Base-by-base conservation (phyloP, 2,797 vertebrate species). In the Oophaga sylvatica region DNA sequence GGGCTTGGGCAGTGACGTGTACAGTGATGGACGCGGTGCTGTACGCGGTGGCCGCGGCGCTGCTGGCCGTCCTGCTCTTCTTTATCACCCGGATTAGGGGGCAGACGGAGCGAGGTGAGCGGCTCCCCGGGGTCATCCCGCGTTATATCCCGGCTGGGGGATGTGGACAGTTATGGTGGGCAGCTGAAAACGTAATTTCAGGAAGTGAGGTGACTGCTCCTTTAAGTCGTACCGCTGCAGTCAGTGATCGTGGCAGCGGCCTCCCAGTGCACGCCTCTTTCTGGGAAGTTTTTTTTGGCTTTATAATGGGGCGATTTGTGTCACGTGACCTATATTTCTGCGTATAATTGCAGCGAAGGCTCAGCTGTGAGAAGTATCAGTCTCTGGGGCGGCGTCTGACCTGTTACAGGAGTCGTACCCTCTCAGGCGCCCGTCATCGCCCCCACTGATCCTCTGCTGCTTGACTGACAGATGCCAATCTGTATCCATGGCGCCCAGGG, bases 61-160 rank as follows among this genome's bases (percentile, higher is more conserved):
- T 95, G n/a, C 93, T 96, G 26, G 1, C 92, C 0, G 87, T 95
- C 0, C 90, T 96, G 2, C 93, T 96, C 0, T 5, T 92, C 29
- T 94, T 96, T 19, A 93, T 93, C 0, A 12, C 95, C 73, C 95
- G 92, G 85, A 12, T 95, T 22, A 93, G 94, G 12, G 90, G 91
- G 57, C 92, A 91, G n/a, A 91, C 93, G 1, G 91, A 93, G 19
- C 90, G 93, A 91, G 95, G 96, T 96, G 57, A 80, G 78, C 29
- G 29, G 78, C 17, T 53, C 59, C 76, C 71, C 48, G n/a, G 6
- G 48, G 71, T 20, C 71, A 41, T 17, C 41, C 20, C 11, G 6
- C 6, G 16, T 8, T 35, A 59, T 17, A 59, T 17, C 57, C 57
- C 57, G 57, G 57, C 3, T 1, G 1, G 12, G 57, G 35, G 35